These are phyloP conservation scores for Aspidapion aeneum DNA, from an alignment of 2,888 invertebrate species.

Conservation along the genomic window DNA sequence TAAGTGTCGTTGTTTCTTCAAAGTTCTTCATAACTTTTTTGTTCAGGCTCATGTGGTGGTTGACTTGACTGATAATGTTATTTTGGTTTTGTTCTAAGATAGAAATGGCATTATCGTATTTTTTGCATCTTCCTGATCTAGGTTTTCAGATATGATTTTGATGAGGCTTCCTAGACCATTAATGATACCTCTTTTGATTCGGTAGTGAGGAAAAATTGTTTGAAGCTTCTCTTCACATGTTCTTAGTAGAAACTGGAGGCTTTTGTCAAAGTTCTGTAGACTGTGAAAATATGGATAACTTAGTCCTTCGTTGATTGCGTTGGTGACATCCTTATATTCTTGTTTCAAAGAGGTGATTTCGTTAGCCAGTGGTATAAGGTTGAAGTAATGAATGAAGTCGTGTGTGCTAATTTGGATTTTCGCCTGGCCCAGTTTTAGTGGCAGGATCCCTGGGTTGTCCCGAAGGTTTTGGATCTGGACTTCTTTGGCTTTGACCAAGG, in stretches of 20 bases:
- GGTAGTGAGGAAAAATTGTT: not conserved
- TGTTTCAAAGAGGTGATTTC: not conserved
- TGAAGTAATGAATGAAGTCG: slow-evolving; percentile 2
- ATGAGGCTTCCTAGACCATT: slow-evolving; percentile 8
- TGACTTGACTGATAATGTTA: slow-evolving; percentile 9
- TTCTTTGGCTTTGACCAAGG: not conserved
- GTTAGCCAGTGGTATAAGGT: not conserved
- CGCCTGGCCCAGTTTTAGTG: slow-evolving; percentile 14
- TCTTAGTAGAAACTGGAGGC: slow-evolving; percentile 1
- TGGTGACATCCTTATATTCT: not conserved
- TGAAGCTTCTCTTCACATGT: not conserved
- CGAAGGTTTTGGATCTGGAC: not conserved
- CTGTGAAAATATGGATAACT: not conserved
- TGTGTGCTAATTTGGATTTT: slow-evolving; percentile 11
- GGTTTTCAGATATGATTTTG: slow-evolving; percentile 13
- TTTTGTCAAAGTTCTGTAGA: not conserved
- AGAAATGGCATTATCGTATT: slow-evolving; percentile 9
- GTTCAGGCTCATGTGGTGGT: slow-evolving; percentile 7
- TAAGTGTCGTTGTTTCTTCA: no score
- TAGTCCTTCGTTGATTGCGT: not conserved
- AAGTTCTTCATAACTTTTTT: slow-evolving; percentile 8
- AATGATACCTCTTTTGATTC: slow-evolving; percentile 10
- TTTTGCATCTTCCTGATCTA: slow-evolving; percentile 14
- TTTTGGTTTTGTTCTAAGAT: slow-evolving; percentile 7
- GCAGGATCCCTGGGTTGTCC: slow-evolving; percentile 14